Conservation (phyloP, 2,888 invertebrate species). For the Apotomis turbidana region DNA sequence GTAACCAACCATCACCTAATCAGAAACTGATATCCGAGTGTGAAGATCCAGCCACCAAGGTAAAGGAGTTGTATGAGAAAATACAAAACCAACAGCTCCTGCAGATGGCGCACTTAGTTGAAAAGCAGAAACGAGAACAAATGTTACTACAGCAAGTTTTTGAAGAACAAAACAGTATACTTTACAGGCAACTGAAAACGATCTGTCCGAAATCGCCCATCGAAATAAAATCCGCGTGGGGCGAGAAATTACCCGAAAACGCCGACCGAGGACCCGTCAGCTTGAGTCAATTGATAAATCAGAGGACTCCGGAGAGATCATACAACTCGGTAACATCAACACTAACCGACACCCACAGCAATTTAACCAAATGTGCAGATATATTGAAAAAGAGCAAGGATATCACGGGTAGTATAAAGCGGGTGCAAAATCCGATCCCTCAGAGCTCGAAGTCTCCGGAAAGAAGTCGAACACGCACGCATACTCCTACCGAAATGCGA, state of each 20-base stretch:
- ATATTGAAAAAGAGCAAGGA: constrained; percentile 70
- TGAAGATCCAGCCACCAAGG: constrained; percentile 68
- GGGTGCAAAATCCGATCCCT: constrained; percentile 34
- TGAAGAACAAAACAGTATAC: constrained; percentile 85
- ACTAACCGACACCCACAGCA: constrained; percentile 67
- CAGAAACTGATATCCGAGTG: constrained; percentile 53
- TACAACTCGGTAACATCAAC: constrained; percentile 60
- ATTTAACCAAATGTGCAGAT: constrained; percentile 66
- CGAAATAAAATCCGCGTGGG: constrained; percentile 72
- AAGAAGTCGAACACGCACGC: constrained; percentile 58
- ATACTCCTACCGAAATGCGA: constrained; percentile 56
- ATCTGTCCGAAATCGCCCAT: constrained; percentile 71
- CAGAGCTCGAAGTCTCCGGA: constrained; percentile 50
- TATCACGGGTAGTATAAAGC: constrained; percentile 67
- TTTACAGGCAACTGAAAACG: constrained; percentile 79
- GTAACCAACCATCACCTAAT: constrained; percentile 34
- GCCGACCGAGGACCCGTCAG: constrained; percentile 70
- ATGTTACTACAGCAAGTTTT: constrained; percentile 85
- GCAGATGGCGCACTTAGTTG: constrained; percentile 85
- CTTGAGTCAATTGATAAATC: constrained; percentile 72
- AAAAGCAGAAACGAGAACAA: constrained; percentile 87
- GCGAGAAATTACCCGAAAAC: constrained; percentile 54
- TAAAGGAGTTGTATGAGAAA: constrained; percentile 75
- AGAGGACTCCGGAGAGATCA: constrained; percentile 55
- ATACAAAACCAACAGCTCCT: constrained; percentile 86